Evolutionary conservation across 1,140 invertebrate genomes (phyloP).

Genomic region (Macrotrachela quadricornifera): DNA sequence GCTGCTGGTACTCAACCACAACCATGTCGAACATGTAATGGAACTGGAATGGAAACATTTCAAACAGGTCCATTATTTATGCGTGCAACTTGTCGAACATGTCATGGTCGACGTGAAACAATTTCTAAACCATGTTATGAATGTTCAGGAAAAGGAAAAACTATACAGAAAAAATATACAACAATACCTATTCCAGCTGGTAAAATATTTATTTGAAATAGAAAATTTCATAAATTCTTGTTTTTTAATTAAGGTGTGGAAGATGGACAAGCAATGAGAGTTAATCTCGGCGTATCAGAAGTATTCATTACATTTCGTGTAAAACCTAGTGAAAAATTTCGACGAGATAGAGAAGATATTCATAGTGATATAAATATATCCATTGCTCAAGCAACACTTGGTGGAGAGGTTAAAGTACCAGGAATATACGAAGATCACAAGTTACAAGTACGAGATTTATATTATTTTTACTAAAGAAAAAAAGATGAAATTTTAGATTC

Average conservation of each 20-base stretch:
- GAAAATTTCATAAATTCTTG: neutral
- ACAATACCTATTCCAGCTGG: conserved; percentile 82
- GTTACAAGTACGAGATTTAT: conserved; percentile 34
- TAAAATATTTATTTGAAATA: neutral
- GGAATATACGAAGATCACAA: conserved; percentile 83
- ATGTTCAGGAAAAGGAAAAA: conserved; percentile 76
- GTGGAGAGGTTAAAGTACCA: conserved; percentile 67
- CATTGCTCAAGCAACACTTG: conserved; percentile 69
- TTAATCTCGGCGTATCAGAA: conserved; percentile 61
- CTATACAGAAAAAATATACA: conserved; percentile 64
- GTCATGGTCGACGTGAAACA: conserved; percentile 59
- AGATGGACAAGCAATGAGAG: conserved; percentile 79
- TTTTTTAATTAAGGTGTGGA: conserved; percentile 44
- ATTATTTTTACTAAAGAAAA: too few species aligned
- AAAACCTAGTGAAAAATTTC: conserved; percentile 67
- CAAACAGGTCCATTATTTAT: conserved; percentile 70
- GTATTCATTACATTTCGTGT: conserved; percentile 74
- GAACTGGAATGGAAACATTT: conserved; percentile 61
- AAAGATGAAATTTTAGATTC: conserved; percentile 35
- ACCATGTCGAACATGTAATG: conserved; percentile 74
- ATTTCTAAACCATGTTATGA: conserved; percentile 75
- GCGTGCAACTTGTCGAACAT: conserved; percentile 77
- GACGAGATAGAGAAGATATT: conserved; percentile 72
- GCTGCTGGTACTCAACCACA: conserved; percentile 67
- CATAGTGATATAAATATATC: conserved; percentile 38